Evolutionary conservation across 2,888 invertebrate species (phyloP).

Genomic region (Cordilura impudica): DNA sequence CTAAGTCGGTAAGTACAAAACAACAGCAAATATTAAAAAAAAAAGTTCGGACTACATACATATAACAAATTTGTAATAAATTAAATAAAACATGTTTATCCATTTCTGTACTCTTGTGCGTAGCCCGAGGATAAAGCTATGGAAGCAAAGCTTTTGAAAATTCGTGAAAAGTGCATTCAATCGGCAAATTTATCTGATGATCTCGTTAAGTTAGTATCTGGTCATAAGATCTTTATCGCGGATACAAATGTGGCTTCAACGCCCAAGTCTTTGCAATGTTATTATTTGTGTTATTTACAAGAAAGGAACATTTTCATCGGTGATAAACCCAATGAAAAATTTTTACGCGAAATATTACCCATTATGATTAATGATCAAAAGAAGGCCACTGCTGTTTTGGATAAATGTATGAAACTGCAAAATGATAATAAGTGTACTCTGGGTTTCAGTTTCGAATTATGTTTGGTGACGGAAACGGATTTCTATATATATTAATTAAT

Average conservation of each 20-base stretch:
- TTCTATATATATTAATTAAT: neutral
- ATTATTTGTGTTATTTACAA: slow-evolving; percentile 33
- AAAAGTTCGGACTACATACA: no score
- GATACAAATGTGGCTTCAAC: neutral
- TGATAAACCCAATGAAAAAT: slow-evolving; percentile 36
- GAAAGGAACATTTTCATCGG: slow-evolving; percentile 11
- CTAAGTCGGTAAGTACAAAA: neutral
- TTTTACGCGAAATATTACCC: neutral
- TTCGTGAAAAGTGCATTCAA: slow-evolving; percentile 29
- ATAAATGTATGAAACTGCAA: slow-evolving; percentile 64
- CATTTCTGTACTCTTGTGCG: neutral
- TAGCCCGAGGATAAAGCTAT: neutral
- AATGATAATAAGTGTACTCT: slow-evolving; percentile 69
- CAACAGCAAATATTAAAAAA: neutral
- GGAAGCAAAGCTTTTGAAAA: neutral
- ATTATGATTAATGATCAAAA: slow-evolving; percentile 33
- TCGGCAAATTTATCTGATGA: neutral
- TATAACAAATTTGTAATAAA: no score
- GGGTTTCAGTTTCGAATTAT: slow-evolving; percentile 66
- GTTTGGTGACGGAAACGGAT: slow-evolving; percentile 52
- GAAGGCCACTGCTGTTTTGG: slow-evolving; percentile 58
- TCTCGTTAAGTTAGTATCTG: slow-evolving; percentile 15
- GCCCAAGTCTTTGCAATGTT: slow-evolving; percentile 36
- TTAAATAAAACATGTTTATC: neutral
- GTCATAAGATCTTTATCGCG: neutral